These are phyloP conservation scores for Stramonita haemastoma DNA, from an alignment of 2,888 invertebrate genomes.

Conservation along the genomic window DNA sequence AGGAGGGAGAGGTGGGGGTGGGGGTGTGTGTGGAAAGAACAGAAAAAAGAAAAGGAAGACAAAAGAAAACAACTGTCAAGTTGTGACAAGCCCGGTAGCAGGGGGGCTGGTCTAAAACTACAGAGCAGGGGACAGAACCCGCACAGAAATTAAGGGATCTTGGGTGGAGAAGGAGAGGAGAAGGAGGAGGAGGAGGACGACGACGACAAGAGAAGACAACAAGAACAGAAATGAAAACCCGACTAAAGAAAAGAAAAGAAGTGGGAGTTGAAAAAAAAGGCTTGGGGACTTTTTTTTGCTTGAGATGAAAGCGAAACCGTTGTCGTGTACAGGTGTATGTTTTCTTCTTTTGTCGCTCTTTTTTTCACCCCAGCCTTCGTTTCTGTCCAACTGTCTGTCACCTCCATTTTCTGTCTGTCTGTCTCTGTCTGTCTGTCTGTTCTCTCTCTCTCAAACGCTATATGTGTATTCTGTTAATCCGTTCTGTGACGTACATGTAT, in stretches of 20 bases:
- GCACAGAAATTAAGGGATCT: not conserved
- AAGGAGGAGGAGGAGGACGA: not conserved
- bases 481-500: too few relatives aligned
- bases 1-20: not conserved
- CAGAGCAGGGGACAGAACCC: not conserved
- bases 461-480: too few relatives aligned
- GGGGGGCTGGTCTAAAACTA: not conserved
- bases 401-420: conserved; percentile 1
- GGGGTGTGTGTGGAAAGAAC: not conserved
- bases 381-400: not conserved
- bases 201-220: not conserved
- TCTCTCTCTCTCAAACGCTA: too few relatives aligned
- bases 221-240: not conserved
- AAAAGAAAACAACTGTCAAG: not conserved
- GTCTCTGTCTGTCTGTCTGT: not conserved
- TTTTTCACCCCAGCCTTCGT: not conserved
- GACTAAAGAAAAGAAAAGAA: not conserved
- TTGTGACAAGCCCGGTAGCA: not conserved
- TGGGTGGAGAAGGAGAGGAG: not conserved
- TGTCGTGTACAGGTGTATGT: not conserved
- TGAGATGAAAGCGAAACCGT: not conserved
- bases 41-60: not conserved
- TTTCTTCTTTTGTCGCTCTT: not conserved
- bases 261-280: not conserved
- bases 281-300: not conserved